Conservation (phyloP, 2,113 vertebrate species). For the Lonchura striata region DNA sequence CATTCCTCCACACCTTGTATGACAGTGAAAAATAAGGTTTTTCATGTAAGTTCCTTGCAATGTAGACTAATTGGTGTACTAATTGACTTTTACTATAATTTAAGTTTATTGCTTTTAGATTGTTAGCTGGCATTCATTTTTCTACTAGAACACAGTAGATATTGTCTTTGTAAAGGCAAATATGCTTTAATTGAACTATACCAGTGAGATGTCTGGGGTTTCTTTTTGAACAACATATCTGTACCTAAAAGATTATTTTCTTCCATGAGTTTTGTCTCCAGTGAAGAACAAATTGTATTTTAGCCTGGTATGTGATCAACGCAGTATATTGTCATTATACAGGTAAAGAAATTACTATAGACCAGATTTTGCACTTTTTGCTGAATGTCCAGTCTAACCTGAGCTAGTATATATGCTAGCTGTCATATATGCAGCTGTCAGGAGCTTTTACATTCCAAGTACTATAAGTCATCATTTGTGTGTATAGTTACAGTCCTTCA, state of each 20-base stretch:
- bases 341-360: constrained; percentile 29
- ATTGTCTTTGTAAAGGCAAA: constrained; percentile 45
- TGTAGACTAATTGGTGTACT: constrained; percentile 58
- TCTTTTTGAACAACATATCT: not conserved
- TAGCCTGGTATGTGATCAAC: not conserved
- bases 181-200: constrained; percentile 48
- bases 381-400: not conserved
- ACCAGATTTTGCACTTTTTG: not conserved
- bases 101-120: constrained; percentile 56
- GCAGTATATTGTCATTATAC: not conserved
- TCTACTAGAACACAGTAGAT: not conserved
- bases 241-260: not conserved
- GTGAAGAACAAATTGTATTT: not conserved
- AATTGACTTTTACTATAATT: constrained; percentile 67
- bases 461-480: not conserved
- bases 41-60: constrained; percentile 45
- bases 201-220: not conserved
- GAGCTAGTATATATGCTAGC: not conserved
- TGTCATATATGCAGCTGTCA: constrained; percentile 2
- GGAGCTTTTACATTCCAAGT: not conserved
- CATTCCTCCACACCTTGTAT: constrained; percentile 46
- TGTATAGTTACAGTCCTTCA: not conserved
- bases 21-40: constrained; percentile 55
- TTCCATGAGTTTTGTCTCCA: not conserved
- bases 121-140: constrained; percentile 50